Conservation (phyloP, 92 coral and sea anemone species). For the Diadumene lineata region DNA sequence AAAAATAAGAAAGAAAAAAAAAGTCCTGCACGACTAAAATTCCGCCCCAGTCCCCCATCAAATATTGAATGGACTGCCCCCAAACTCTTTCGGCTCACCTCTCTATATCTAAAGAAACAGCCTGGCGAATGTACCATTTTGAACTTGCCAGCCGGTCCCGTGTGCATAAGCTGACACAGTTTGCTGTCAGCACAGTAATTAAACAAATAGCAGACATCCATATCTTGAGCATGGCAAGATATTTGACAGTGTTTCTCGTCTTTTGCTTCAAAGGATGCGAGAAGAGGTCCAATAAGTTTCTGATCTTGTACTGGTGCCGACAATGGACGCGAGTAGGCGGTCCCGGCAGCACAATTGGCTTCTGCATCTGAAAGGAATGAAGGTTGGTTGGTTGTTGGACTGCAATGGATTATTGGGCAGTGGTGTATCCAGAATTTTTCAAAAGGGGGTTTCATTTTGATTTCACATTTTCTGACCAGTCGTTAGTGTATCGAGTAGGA, state of each 20-base stretch:
- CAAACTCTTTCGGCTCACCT: slow-evolving; percentile 1
- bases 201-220: background rate
- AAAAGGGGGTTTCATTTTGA: too few relatives aligned
- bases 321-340: background rate
- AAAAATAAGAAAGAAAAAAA: too few relatives aligned
- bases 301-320: background rate
- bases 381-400: background rate
- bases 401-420: too few relatives aligned
- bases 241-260: slow-evolving; percentile 14
- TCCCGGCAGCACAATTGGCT: background rate
- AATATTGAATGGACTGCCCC: too few relatives aligned
- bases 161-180: slow-evolving; percentile 15
- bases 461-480: too few relatives aligned
- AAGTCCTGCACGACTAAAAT: too few relatives aligned
- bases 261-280: background rate
- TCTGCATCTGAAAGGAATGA: background rate
- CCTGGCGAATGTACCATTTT: background rate
- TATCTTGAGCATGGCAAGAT: background rate
- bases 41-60: too few relatives aligned
- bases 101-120: background rate
- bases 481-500: too few relatives aligned
- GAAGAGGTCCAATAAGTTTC: background rate
- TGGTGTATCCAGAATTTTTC: too few relatives aligned
- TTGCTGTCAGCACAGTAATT: background rate
- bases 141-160: slow-evolving; percentile 3